Evolutionary conservation across 2,797 vertebrate genomes (phyloP), one percentile per base, ranked within the genome.

Genomic region (Synanceia verrucosa): DNA sequence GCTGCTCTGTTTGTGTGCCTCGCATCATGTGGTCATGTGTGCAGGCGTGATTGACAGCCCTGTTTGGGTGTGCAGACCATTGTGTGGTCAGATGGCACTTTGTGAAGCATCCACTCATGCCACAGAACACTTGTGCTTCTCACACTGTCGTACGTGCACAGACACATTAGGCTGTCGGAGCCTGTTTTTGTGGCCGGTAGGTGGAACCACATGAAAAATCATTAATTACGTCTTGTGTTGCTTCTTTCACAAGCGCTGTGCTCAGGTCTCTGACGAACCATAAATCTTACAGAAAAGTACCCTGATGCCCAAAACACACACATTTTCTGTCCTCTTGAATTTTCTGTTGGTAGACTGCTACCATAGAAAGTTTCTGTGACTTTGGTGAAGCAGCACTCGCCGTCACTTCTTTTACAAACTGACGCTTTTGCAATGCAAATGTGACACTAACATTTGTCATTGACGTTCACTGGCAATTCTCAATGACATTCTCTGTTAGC

Each of bases 11-110:
- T 77, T 74, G 64, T 46, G 34, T 81, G 29, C 53, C 56, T 18
- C n/a, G 64, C 66, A 71, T 69, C 48, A 57, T 19, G 18, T 19
- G 48, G 34, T 56, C 18, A 1, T 62, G 56, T 31, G 19, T 46
- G 48, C 4, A 4, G 24, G 21, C 3, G 39, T 61, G 74, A 71
- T 34, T 80, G 78, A 70, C 73, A 70, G 76, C 56, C 69, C 31
- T 69, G 66, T 70, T 51, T 81, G 66, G 57, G 53, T 48, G 71
- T 64, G 63, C 44, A 24, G 48, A 10, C 9, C 6, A 14, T n/a
- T 58, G 46, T 78, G 72, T 60, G 62, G 57, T 53, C 61, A 65
- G 65, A 64, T 50, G 69, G 50, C 55, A 58, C 69, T 70, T 66
- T 57, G 61, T 64, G 21, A 79, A 55, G 9, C 66, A 59, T 36